Conservation (phyloP, 1,140 invertebrate genomes). For the Limonius californicus region DNA sequence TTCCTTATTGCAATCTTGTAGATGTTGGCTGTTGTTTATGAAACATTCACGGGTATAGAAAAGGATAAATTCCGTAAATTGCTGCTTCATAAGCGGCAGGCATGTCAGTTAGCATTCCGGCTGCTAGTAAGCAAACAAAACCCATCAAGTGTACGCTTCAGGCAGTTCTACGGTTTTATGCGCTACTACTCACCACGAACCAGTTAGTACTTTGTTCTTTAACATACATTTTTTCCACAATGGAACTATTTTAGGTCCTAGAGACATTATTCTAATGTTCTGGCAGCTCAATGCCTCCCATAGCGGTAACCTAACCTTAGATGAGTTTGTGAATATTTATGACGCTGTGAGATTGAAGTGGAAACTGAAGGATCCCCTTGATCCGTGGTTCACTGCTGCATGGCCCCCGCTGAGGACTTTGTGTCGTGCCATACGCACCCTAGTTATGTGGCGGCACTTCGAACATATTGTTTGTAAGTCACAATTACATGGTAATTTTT, state of each 20-base stretch:
- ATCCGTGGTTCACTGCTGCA: constrained; percentile 67
- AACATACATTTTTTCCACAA: no score
- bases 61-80: constrained; percentile 84
- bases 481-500: no score
- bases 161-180: constrained; percentile 80
- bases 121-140: constrained; percentile 70
- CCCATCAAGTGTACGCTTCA: constrained; percentile 64
- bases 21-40: constrained; percentile 89
- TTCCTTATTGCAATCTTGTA: constrained; percentile 46
- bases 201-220: constrained; percentile 55
- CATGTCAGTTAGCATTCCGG: constrained; percentile 79
- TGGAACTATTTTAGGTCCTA: constrained; percentile 61
- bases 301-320: constrained; percentile 60
- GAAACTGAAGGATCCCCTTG: constrained; percentile 62
- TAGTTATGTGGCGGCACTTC: constrained; percentile 68
- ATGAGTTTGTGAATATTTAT: constrained; percentile 79
- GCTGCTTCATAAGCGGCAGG: constrained; percentile 77
- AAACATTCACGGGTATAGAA: constrained; percentile 84
- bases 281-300: constrained; percentile 69
- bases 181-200: constrained; percentile 72
- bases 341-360: constrained; percentile 70
- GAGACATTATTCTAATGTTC: constrained; percentile 79
- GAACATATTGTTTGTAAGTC: constrained; percentile 70
- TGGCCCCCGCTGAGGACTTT: constrained; percentile 59
- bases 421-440: constrained; percentile 58